A percentile compares a stretch with the other conserved stretches of the same genome.
These are phyloP conservation scores for Tenebrio molitor DNA, from an alignment of 1,140 invertebrate genomes.

Conservation along the genomic window DNA sequence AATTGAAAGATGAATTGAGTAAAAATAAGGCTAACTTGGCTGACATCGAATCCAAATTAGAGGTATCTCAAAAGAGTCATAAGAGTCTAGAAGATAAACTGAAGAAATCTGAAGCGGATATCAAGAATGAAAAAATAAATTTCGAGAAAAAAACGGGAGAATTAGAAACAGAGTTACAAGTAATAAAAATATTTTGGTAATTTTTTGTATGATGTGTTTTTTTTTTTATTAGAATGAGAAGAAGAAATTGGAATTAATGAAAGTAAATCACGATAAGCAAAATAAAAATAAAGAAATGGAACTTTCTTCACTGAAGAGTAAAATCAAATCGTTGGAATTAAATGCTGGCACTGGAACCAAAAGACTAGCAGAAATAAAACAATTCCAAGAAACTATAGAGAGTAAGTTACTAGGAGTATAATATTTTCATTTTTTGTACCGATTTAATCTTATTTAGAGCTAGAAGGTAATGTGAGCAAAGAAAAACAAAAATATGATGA, in stretches of 20 bases:
- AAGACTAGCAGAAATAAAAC: slow-evolving; percentile 76
- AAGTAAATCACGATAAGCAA: slow-evolving; percentile 73
- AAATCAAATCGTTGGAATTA: slow-evolving; percentile 74
- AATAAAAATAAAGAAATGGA: slow-evolving; percentile 77
- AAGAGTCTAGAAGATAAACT: slow-evolving; percentile 71
- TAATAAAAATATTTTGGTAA: slow-evolving; percentile 59
- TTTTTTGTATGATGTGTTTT: too few species aligned
- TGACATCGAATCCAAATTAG: slow-evolving; percentile 72
- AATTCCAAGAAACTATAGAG: slow-evolving; percentile 76
- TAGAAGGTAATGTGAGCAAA: slow-evolving; percentile 75
- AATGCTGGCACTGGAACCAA: slow-evolving; percentile 73
- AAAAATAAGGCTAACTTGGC: slow-evolving; percentile 69
- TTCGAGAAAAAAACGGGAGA: slow-evolving; percentile 74
- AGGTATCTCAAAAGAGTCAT: slow-evolving; percentile 74
- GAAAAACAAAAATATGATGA: slow-evolving; percentile 84
- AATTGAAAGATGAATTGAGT: slow-evolving; percentile 67
- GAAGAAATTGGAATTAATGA: slow-evolving; percentile 74
- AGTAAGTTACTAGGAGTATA: slow-evolving; percentile 68
- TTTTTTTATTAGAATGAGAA: slow-evolving; percentile 77
- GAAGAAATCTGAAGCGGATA: slow-evolving; percentile 70
- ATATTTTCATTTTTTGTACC: slow-evolving; percentile 49
- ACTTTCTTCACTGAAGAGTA: slow-evolving; percentile 75
- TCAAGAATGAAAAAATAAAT: slow-evolving; percentile 69
- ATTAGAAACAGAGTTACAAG: slow-evolving; percentile 75
- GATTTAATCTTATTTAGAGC: slow-evolving; percentile 68